Conservation (phyloP, 2,113 vertebrate genomes). For the Anolis sagrei region DNA sequence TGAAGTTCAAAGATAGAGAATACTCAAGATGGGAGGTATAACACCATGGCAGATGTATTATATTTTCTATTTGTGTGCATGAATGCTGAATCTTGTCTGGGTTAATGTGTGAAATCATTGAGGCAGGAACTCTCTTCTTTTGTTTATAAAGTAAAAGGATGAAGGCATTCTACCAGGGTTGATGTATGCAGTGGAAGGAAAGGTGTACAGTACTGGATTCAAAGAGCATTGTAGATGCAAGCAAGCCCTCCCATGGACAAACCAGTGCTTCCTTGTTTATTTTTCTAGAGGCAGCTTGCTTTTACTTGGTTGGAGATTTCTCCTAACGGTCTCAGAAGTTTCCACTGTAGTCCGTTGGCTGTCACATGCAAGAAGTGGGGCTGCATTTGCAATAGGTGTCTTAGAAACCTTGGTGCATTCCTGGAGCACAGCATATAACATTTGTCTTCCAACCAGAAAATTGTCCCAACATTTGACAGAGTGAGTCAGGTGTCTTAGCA, state of each 20-base stretch:
- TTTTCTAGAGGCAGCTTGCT: neutral
- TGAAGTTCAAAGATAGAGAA: neutral
- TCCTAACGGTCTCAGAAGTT: neutral
- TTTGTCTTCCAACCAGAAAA: too few species aligned
- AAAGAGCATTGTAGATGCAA: neutral
- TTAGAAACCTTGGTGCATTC: too few species aligned
- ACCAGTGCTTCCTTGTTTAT: neutral
- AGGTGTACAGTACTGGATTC: neutral
- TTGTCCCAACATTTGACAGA: too few species aligned
- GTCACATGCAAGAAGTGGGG: neutral
- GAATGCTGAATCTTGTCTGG: neutral
- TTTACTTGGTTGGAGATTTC: neutral
- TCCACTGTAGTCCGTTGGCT: neutral
- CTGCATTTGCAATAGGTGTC: neutral
- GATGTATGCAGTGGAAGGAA: neutral
- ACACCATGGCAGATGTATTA: constrained; percentile 5
- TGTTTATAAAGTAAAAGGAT: neutral
- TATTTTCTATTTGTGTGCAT: neutral
- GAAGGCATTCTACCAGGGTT: neutral
- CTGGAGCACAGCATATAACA: too few species aligned
- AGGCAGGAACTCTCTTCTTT: neutral
- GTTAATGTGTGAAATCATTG: neutral
- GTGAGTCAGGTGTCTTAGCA: too few species aligned
- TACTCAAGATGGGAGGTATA: neutral
- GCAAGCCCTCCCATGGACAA: neutral